Evolutionary conservation across 2,113 vertebrate species (phyloP), one percentile per base, ranked within the genome.

Genomic region (Cyanistes caeruleus): DNA sequence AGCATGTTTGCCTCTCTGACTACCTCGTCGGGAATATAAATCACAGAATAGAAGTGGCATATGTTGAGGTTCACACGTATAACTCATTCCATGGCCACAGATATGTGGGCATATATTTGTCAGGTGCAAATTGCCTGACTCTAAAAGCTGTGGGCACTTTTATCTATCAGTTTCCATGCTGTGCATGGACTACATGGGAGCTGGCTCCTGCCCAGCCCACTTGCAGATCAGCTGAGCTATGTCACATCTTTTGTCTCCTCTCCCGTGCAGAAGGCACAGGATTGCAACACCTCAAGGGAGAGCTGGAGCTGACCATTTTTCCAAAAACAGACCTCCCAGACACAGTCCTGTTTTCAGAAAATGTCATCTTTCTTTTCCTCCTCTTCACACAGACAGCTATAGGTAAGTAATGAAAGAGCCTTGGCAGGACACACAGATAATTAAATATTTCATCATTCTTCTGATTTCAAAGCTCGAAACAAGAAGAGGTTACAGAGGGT

Each of bases 381-480:
- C 14, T 78, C 28, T 79, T 55, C 20, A 51, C 35, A 59, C 31
- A 77, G 74, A 65, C 41, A 81, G 19, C 41, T 76, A 70, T 56
- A 94, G 76, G 75, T 89, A 94, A 90, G 70, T 80, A 89, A 93
- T 72, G 64, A 95, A 83, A 92, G 78, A 78, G 37, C 18, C 49
- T 46, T 59, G 89, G 84, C 70, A 94, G 65, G 37, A 76, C 84
- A 72, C 51, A 77, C 28, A 84, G 85, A 96, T 93, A 94, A 95
- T 96, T 95, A 83, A 96, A 87, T 87, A 75, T 93, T 95, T 81
- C 93, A 95, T 89, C 92, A 96, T 96, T 82, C 89, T 88, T 95
- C 95, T 94, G 70, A 91, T 97, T 97, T 97, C 89, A 97, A 94
- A 84, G 48, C 78, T 87, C 7, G 10, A 92, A 95, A 95, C 75